Evolutionary conservation across 2,888 invertebrate species (phyloP).

Genomic region (Lochmaea crataegi): DNA sequence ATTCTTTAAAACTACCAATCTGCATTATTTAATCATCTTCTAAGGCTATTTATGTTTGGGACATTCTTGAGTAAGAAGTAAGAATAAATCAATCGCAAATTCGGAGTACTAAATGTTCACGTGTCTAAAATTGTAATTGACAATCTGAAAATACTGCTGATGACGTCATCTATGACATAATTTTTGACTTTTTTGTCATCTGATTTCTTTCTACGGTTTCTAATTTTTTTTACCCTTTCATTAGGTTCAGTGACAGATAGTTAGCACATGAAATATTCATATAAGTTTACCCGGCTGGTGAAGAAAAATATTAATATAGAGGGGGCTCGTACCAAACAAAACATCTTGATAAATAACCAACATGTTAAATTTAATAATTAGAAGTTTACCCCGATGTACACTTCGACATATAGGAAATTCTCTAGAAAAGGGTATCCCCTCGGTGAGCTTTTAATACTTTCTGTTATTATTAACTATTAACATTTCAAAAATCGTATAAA

Average conservation of each 20-base stretch:
- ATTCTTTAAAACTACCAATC: neutral
- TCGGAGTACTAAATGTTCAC: neutral
- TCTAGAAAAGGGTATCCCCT: slow-evolving; percentile 55
- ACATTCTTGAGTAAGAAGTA: neutral
- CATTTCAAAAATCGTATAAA: neutral
- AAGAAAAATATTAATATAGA: slow-evolving; percentile 9
- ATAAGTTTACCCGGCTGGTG: slow-evolving; percentile 25
- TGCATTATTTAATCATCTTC: neutral
- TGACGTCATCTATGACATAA: slow-evolving; percentile 9
- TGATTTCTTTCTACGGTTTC: neutral
- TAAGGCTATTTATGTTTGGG: neutral
- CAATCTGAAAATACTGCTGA: neutral
- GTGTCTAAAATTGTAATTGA: neutral
- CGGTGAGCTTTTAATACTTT: slow-evolving; percentile 54
- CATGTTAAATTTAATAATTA: slow-evolving; percentile 66
- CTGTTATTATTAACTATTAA: neutral
- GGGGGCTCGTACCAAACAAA: slow-evolving; percentile 5
- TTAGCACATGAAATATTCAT: slow-evolving; percentile 16
- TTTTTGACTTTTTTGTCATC: slow-evolving; percentile 13
- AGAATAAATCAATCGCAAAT: neutral
- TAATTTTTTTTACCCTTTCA: neutral
- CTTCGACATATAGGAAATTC: slow-evolving; percentile 56
- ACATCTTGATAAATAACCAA: slow-evolving; percentile 49
- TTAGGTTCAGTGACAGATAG: slow-evolving; percentile 8
- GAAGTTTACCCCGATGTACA: slow-evolving; percentile 64